Evolutionary conservation across 2,797 vertebrate genomes (phyloP), one percentile per base, ranked within the genome.

Genomic region (Catharus ustulatus): DNA sequence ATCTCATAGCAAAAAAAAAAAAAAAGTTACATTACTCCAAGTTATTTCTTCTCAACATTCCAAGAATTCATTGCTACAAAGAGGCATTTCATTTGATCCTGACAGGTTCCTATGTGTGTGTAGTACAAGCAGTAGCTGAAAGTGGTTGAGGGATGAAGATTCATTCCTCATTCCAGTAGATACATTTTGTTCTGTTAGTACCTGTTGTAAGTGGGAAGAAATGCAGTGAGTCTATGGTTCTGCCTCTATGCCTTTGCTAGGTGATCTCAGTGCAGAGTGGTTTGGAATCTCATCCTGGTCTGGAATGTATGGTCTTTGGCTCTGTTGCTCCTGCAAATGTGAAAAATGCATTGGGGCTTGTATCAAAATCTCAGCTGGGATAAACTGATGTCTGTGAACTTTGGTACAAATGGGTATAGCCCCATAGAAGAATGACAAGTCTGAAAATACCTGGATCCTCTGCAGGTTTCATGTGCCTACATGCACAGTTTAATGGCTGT

Each of bases 401-500:
- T 69, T 1, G 19, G 7, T 9, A 40, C n/a, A 52, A 42, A 23
- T 9, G 1, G 0, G 4, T 29, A 12, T 8, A 75, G 11, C 5
- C 40, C 10, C 30, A 38, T 38, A 27, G 34, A 69, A 45, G 45
- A 63, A 26, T 45, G 40, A 4, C 23, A 57, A 32, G 38, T 59
- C 12, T 45, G 45, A 51, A 76, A 82, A 67, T 6, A 6, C 6
- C 8, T 76, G 43, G 6, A n/a, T 43, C 22, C 67, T 69, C n/a
- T 42, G 5, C 52, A 72, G 55, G 18, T 49, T 63, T 82, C 20
- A 3, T 13, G 15, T 54, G 19, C 38, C 18, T 68, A 45, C 10
- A 27, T 17, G 6, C 46, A 26, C 20, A 36, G 34, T 68, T 78
- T 21, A 63, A 23, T 13, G 32, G 19, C 23, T 66, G 49, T 40